phyloP scores from a whole-genome alignment of 2,113 vertebrate genomes.

The Silurus glanis region DNA sequence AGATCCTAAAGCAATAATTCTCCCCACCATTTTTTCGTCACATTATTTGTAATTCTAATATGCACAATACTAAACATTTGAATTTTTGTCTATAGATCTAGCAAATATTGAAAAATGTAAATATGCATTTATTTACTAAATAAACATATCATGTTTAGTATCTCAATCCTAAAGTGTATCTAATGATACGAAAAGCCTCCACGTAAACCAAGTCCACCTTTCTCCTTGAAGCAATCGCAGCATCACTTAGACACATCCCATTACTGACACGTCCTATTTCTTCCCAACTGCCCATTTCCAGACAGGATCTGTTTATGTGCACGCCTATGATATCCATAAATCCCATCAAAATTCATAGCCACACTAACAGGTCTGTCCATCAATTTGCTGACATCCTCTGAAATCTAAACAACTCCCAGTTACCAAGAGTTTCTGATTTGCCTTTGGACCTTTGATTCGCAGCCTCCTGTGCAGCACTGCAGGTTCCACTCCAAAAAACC shows the following conservation, averaged over 20 bases:
- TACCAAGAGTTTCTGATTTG: conserved; percentile 11
- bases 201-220: too few species aligned
- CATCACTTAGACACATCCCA: not conserved
- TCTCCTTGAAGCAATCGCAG: not conserved
- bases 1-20: not conserved
- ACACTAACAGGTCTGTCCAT: not conserved
- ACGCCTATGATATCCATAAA: not conserved
- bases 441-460: conserved; percentile 12
- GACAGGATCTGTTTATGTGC: not conserved
- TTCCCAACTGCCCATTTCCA: conserved; percentile 3
- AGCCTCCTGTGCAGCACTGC: conserved; percentile 4
- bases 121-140: not conserved
- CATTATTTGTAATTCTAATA: not conserved
- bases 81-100: not conserved
- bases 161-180: not conserved
- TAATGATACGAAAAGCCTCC: not conserved
- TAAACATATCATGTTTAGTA: not conserved
- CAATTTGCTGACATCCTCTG: not conserved
- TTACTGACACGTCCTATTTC: not conserved
- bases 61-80: too few species aligned
- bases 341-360: not conserved
- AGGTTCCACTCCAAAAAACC: conserved; percentile 19
- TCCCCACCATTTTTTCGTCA: not conserved
- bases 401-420: conserved; percentile 5
- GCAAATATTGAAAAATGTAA: not conserved